These are phyloP conservation scores for Heliothis virescens DNA, from an alignment of 1,140 invertebrate genomes.

Conservation along the genomic window DNA sequence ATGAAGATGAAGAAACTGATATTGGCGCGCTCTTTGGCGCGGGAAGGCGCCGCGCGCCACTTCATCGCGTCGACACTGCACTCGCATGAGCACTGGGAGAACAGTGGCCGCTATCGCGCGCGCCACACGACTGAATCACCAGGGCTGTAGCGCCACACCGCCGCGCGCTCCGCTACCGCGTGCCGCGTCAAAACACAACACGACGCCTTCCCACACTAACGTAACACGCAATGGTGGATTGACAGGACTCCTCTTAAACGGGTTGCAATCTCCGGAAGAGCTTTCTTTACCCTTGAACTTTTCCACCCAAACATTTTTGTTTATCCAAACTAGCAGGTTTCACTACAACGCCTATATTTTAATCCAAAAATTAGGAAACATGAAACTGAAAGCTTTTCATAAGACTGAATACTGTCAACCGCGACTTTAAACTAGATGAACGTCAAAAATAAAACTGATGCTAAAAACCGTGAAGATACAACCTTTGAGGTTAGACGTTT, in stretches of 20 bases:
- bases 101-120: slow-evolving; percentile 57
- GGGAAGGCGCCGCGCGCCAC: slow-evolving; percentile 75
- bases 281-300: slow-evolving; percentile 43
- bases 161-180: slow-evolving; percentile 54
- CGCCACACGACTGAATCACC: slow-evolving; percentile 68
- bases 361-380: background rate
- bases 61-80: slow-evolving; percentile 70
- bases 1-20: slow-evolving; percentile 95
- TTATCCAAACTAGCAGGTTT: background rate
- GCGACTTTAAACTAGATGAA: background rate
- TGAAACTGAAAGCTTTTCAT: background rate
- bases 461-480: background rate
- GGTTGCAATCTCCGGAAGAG: slow-evolving; percentile 59
- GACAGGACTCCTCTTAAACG: slow-evolving; percentile 53
- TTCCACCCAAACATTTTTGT: background rate
- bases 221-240: slow-evolving; percentile 66
- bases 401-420: background rate
- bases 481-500: background rate
- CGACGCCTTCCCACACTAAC: slow-evolving; percentile 65
- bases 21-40: slow-evolving; percentile 91
- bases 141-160: slow-evolving; percentile 60
- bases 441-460: background rate
- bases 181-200: slow-evolving; percentile 58
- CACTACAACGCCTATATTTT: background rate
- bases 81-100: slow-evolving; percentile 64